phyloP scores from a whole-genome alignment of 2,113 vertebrate species.

The Syngnathoides biaculeatus region DNA sequence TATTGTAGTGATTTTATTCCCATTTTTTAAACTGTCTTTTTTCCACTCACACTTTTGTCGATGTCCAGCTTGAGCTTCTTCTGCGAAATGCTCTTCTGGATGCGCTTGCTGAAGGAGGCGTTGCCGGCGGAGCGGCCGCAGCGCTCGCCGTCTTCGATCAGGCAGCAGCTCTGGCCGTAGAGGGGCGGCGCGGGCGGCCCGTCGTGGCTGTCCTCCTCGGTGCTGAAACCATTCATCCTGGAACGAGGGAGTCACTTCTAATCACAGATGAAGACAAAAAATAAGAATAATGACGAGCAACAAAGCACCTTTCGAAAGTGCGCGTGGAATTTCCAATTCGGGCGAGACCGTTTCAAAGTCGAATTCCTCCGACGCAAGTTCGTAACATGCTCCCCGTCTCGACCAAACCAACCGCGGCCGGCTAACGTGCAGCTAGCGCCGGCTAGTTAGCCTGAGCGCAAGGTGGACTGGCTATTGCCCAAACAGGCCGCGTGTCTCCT shows the following conservation, averaged over 20 bases:
- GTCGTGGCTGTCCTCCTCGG: conserved; percentile 94
- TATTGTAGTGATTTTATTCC: not conserved
- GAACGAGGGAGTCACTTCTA: too few species aligned
- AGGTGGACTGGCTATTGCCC: conserved; percentile 23
- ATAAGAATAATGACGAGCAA: not conserved
- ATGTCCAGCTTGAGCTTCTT: conserved; percentile 94
- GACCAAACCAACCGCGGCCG: not conserved
- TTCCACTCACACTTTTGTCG: conserved; percentile 88
- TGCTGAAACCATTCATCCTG: conserved; percentile 95
- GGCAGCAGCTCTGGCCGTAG: conserved; percentile 94
- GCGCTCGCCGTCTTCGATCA: conserved; percentile 94
- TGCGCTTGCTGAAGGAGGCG: conserved; percentile 94
- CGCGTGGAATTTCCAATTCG: not conserved
- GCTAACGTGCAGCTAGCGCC: conserved; percentile 17
- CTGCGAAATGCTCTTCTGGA: conserved; percentile 93
- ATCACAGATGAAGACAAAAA: not conserved
- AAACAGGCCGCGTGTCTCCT: not conserved
- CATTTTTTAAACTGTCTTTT: too few species aligned
- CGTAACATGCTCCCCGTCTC: conserved; percentile 9
- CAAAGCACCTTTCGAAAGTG: not conserved
- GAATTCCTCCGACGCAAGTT: conserved; percentile 8
- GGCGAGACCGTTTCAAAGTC: not conserved
- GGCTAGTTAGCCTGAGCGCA: conserved; percentile 29
- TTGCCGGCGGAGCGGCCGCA: conserved; percentile 92
- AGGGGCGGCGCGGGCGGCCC: conserved; percentile 83